A percentile compares a stretch with the other conserved stretches of the same genome.
phyloP scores from a whole-genome alignment of 2,113 vertebrate genomes.

The Dipodomys spectabilis region DNA sequence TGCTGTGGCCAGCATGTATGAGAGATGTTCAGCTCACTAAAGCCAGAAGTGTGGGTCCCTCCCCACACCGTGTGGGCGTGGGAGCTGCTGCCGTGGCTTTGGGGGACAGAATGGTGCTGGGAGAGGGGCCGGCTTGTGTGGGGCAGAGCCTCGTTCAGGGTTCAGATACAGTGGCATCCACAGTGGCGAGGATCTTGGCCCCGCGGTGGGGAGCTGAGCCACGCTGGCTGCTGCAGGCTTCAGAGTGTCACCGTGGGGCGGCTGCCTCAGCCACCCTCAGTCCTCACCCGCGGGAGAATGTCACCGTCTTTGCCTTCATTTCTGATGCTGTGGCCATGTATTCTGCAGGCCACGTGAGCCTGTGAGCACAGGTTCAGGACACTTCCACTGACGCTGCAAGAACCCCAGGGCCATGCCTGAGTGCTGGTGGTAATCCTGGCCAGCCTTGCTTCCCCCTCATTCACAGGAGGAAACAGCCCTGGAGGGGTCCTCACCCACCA shows the following conservation, averaged over 20 bases:
- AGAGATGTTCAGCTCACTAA: accelerated
- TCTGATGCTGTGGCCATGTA: background rate
- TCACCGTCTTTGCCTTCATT: background rate
- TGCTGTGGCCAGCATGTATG: accelerated
- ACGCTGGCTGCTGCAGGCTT: too few relatives aligned
- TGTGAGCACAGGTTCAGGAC: background rate
- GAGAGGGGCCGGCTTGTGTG: background rate
- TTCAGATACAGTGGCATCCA: background rate
- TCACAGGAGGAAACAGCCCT: background rate
- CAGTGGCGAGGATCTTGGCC: background rate
- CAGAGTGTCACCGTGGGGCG: background rate
- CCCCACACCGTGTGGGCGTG: background rate
- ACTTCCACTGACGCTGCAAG: too few relatives aligned
- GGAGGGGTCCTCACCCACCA: background rate
- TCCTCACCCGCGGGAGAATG: too few relatives aligned
- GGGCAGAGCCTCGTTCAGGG: background rate
- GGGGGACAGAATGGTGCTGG: background rate
- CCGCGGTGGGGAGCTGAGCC: background rate
- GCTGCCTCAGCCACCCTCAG: background rate
- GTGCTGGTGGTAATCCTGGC: background rate
- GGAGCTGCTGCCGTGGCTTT: too few relatives aligned
- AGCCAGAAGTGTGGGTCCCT: accelerated
- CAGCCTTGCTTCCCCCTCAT: background rate
- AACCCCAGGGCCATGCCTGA: background rate
- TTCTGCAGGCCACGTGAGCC: background rate